Conservation (phyloP, 37 sponge, comb jelly and placozoan species). For the Spongilla lacustris region DNA sequence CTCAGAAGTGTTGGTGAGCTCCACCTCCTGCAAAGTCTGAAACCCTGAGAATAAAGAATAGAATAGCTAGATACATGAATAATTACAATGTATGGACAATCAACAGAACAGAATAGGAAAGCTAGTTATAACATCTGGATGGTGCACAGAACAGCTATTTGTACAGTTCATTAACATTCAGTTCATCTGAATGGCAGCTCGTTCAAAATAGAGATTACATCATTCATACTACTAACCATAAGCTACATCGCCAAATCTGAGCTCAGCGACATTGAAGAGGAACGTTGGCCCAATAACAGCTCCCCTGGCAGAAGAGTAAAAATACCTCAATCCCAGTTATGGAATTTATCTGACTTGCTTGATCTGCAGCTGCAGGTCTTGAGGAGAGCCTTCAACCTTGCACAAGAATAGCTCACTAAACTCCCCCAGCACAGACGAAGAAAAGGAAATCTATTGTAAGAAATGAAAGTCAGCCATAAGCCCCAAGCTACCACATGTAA, state of each 20-base stretch:
- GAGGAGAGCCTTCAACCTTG: conserved; percentile 65
- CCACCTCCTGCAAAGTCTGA: conserved; percentile 54
- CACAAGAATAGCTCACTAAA: conserved; percentile 91
- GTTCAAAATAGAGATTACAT: neutral
- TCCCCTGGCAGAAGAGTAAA: conserved; percentile 36
- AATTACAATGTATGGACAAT: too few relatives aligned
- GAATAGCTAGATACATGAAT: neutral
- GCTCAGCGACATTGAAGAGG: conserved; percentile 69
- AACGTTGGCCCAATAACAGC: conserved; percentile 96
- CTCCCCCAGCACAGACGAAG: conserved; percentile 75
- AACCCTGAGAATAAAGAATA: conserved; percentile 57
- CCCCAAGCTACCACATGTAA: neutral
- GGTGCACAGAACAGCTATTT: too few relatives aligned
- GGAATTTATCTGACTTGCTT: conserved; percentile 12
- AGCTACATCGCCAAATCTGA: conserved; percentile 87
- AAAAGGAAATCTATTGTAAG: conserved; percentile 78
- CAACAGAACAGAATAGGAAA: neutral
- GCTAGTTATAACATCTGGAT: neutral
- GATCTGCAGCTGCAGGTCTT: conserved; percentile 75
- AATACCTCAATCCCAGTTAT: neutral
- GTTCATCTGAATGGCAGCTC: too few relatives aligned
- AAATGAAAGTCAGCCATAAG: conserved; percentile 2
- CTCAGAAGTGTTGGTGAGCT: conserved; percentile 90
- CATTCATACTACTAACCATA: conserved; percentile 71
- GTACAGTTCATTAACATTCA: too few relatives aligned